phyloP scores from a whole-genome alignment of 2,113 vertebrate species.

The Leucoraja erinaceus region DNA sequence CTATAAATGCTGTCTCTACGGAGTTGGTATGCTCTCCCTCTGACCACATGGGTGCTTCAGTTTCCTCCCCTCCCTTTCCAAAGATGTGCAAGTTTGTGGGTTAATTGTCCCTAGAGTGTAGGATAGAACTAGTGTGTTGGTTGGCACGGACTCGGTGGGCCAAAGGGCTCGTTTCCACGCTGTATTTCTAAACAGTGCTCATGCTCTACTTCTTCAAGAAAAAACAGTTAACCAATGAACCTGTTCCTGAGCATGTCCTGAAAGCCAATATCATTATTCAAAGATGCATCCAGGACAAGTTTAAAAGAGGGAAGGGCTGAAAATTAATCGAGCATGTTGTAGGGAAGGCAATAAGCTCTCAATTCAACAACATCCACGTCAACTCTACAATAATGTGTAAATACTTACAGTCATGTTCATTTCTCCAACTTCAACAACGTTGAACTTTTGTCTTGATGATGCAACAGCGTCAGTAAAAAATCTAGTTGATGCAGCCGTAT shows the following conservation, averaged over 20 bases:
- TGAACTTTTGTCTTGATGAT: conserved; percentile 57
- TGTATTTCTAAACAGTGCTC: too few relatives aligned
- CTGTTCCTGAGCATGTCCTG: background rate
- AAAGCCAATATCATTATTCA: background rate
- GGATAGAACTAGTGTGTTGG: too few relatives aligned
- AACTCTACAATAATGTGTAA: background rate
- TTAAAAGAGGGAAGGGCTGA: background rate
- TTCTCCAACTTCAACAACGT: conserved; percentile 61
- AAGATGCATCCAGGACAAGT: background rate
- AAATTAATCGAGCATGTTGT: background rate
- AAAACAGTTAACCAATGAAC: background rate
- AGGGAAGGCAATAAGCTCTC: background rate
- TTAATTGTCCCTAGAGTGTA: too few relatives aligned
- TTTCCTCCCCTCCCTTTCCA: too few relatives aligned
- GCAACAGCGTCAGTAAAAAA: conserved; percentile 62
- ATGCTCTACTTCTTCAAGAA: background rate
- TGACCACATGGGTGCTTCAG: too few relatives aligned
- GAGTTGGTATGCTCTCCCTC: too few relatives aligned
- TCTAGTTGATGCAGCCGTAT: conserved; percentile 63
- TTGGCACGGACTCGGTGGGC: too few relatives aligned
- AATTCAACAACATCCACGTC: too few relatives aligned
- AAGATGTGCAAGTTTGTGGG: too few relatives aligned
- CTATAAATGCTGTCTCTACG: too few relatives aligned
- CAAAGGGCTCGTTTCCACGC: too few relatives aligned
- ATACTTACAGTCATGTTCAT: conserved; percentile 61